Conservation (phyloP, 2,113 vertebrate genomes). For the Aphelocoma coerulescens region DNA sequence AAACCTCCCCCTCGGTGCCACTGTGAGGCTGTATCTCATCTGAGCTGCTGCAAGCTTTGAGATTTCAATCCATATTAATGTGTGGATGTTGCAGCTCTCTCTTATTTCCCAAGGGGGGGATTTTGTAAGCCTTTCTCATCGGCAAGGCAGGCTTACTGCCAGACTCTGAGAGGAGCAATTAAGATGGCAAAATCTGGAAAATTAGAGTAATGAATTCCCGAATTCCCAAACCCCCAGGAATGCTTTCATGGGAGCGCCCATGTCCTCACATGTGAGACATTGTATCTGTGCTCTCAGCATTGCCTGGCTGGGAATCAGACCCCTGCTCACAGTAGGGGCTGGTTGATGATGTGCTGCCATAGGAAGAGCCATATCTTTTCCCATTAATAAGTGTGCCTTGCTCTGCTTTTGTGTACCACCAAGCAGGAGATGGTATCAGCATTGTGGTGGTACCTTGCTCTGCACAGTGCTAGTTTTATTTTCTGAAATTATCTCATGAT, state of each 20-base stretch:
- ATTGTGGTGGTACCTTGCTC: neutral
- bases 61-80: neutral
- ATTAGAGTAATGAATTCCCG: conserved; percentile 3
- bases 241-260: neutral
- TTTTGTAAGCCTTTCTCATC: neutral
- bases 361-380: neutral
- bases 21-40: neutral
- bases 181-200: neutral
- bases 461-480: neutral
- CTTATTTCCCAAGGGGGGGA: conserved; percentile 21
- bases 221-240: neutral
- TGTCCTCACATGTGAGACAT: accelerated
- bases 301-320: neutral
- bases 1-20: neutral
- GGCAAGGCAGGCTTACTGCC: neutral
- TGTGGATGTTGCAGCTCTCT: conserved; percentile 29
- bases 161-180: conserved; percentile 11
- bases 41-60: neutral
- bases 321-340: neutral
- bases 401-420: neutral
- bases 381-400: neutral
- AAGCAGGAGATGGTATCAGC: neutral
- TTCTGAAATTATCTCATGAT: neutral
- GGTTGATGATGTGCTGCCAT: neutral
- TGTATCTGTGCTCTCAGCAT: neutral